Conservation (phyloP, 2,797 vertebrate genomes). For the Spondyliosoma cantharus region DNA sequence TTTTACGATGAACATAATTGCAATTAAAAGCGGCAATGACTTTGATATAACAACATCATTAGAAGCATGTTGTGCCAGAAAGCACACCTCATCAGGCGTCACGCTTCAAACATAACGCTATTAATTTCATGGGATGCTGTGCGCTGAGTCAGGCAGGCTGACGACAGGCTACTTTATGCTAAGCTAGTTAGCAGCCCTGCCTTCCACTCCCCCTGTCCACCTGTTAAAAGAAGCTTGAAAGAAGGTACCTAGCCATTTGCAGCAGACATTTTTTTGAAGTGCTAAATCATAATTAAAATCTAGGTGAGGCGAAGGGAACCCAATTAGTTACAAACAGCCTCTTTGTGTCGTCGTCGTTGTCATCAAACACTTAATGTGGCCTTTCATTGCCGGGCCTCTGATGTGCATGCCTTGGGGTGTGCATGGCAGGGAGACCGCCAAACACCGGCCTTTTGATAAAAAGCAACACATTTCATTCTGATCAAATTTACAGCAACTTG, state of each 20-base stretch:
- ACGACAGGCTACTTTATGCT: slow-evolving; percentile 23
- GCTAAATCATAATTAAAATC: slow-evolving; percentile 77
- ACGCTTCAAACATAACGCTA: slow-evolving; percentile 17
- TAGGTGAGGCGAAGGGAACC: slow-evolving; percentile 59
- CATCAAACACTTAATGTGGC: slow-evolving; percentile 64
- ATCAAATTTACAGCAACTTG: slow-evolving; percentile 60
- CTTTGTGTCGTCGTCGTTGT: slow-evolving; percentile 61
- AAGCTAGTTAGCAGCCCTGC: slow-evolving; percentile 30
- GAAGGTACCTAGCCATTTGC: slow-evolving; percentile 30
- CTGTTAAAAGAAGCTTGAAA: slow-evolving; percentile 34
- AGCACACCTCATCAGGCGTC: slow-evolving; percentile 15
- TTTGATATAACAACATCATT: slow-evolving; percentile 44
- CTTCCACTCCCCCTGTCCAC: neutral
- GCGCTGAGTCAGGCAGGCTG: slow-evolving; percentile 13
- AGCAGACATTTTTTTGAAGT: slow-evolving; percentile 52
- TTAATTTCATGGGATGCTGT: slow-evolving; percentile 11
- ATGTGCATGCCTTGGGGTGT: slow-evolving; percentile 55
- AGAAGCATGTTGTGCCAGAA: slow-evolving; percentile 21
- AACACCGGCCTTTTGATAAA: slow-evolving; percentile 64
- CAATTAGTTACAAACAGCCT: slow-evolving; percentile 71
- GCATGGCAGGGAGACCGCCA: slow-evolving; percentile 31
- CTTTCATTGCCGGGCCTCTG: slow-evolving; percentile 60
- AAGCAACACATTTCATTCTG: slow-evolving; percentile 51
- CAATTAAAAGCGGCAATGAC: slow-evolving; percentile 22
- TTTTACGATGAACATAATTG: slow-evolving; percentile 39